phyloP scores from a whole-genome alignment of 2,888 invertebrate genomes.

The Oxycera nigricornis region DNA sequence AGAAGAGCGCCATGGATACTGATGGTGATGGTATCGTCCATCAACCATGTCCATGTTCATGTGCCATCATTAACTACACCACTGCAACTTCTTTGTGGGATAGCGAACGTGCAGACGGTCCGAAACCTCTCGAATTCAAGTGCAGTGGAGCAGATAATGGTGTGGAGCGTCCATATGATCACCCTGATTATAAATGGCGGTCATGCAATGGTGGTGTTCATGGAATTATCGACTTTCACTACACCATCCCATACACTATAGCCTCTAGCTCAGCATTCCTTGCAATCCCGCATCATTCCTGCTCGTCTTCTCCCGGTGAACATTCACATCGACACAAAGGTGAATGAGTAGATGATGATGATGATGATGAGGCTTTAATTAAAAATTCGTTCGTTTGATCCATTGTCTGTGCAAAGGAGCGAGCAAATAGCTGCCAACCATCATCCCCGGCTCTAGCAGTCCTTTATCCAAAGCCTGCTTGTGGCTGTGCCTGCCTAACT shows the following conservation, averaged over 20 bases:
- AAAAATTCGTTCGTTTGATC: constrained; percentile 37
- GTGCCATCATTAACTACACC: not conserved
- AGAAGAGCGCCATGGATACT: not conserved
- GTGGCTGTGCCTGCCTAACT: not conserved
- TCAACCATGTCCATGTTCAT: not conserved
- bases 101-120: not conserved
- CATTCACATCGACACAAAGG: not conserved
- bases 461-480: not conserved
- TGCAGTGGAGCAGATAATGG: constrained; percentile 25
- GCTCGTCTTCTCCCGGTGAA: not conserved
- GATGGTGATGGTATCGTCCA: not conserved
- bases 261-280: not conserved
- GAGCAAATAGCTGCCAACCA: not conserved
- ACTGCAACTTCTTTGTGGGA: constrained; percentile 1
- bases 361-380: constrained; percentile 30
- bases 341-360: constrained; percentile 33
- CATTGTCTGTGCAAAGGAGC: constrained; percentile 12
- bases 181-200: not conserved
- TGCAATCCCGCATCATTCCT: not conserved
- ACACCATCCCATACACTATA: not conserved
- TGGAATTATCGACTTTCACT: constrained; percentile 16
- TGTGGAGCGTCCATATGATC: constrained; percentile 19
- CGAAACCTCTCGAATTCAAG: constrained; percentile 15
- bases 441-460: not conserved
- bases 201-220: constrained; percentile 17